Evolutionary conservation across 2,888 invertebrate species (phyloP).

Genomic region (Prosopocoilus inquinatus): DNA sequence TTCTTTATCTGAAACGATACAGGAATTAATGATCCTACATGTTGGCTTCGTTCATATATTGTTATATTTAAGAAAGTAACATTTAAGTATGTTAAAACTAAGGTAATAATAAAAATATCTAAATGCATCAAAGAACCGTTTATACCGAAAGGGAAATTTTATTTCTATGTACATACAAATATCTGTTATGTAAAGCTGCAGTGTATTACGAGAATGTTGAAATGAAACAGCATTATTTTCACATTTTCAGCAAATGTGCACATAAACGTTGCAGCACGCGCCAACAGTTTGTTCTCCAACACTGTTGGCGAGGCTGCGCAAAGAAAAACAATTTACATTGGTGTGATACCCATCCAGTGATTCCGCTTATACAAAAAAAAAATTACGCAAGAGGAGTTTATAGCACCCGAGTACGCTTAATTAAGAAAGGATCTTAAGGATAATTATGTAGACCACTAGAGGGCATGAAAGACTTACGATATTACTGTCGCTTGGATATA

Average conservation of each 20-base stretch:
- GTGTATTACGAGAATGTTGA: too few relatives aligned
- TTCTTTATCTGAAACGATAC: too few relatives aligned
- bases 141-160: too few relatives aligned
- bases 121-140: too few relatives aligned
- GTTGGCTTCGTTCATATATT: too few relatives aligned
- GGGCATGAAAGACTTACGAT: neutral
- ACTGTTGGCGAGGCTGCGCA: neutral
- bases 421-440: conserved; percentile 15
- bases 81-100: too few relatives aligned
- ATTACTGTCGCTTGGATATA: conserved; percentile 28
- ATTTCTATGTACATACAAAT: too few relatives aligned
- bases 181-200: too few relatives aligned
- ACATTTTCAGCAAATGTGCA: neutral
- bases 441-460: neutral
- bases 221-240: neutral
- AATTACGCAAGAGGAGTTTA: conserved; percentile 8
- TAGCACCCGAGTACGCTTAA: conserved; percentile 4
- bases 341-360: conserved; percentile 47
- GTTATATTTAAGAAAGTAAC: too few relatives aligned
- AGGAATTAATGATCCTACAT: too few relatives aligned
- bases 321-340: conserved; percentile 27
- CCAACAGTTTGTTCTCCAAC: neutral
- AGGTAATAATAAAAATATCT: too few relatives aligned
- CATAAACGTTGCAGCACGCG: neutral
- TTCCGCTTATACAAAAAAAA: conserved; percentile 34